Conservation (phyloP, 2,113 vertebrate species). For the Sinocyclocheilus anshuiensis region DNA sequence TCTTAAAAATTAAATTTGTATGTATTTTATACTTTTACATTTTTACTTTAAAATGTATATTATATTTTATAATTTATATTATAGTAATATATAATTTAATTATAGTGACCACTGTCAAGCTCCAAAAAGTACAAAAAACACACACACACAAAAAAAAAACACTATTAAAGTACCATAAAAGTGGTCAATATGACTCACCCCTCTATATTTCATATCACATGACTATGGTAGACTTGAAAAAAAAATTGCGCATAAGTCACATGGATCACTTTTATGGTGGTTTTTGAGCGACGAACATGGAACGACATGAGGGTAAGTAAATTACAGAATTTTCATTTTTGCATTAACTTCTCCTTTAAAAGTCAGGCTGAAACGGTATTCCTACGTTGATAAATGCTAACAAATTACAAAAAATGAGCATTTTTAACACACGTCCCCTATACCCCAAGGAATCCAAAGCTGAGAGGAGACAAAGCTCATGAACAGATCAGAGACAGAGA, state of each 20-base stretch:
- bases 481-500: conserved; percentile 40
- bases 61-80: no score
- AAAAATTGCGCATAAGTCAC: neutral
- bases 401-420: conserved; percentile 43
- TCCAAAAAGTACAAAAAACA: neutral
- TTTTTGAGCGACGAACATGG: neutral
- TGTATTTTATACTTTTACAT: no score
- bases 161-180: neutral
- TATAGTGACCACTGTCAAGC: neutral
- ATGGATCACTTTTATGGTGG: neutral
- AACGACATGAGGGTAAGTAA: neutral
- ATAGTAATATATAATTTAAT: no score
- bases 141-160: no score
- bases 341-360: neutral
- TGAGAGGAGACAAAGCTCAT: conserved; percentile 57
- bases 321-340: neutral
- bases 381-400: conserved; percentile 35
- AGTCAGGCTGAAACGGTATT: conserved; percentile 35
- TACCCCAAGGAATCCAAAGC: conserved; percentile 70
- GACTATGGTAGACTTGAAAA: neutral
- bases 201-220: neutral
- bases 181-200: neutral
- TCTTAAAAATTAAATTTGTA: no score
- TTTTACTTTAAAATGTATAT: no score
- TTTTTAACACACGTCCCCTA: conserved; percentile 57